These are phyloP conservation scores for Helicoverpa armigera DNA, from an alignment of 1,140 invertebrate species.

Conservation along the genomic window DNA sequence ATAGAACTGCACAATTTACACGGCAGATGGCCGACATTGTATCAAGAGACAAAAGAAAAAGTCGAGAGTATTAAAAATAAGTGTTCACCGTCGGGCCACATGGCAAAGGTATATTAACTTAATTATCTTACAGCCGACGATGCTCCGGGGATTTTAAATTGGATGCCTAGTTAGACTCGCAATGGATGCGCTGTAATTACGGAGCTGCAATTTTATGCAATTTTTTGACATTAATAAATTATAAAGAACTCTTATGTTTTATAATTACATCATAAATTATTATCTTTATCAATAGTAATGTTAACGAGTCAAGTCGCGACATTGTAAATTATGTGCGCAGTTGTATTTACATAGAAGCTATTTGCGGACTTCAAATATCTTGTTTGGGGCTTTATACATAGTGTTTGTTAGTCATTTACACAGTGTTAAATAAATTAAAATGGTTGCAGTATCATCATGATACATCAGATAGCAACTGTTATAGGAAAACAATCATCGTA, in stretches of 20 bases:
- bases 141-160: conserved; percentile 56
- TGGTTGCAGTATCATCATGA: neutral
- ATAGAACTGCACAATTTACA: conserved; percentile 65
- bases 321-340: conserved; percentile 22
- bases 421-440: neutral
- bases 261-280: conserved; percentile 31
- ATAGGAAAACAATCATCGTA: neutral
- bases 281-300: conserved; percentile 1
- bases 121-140: conserved; percentile 54
- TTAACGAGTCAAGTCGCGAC: neutral
- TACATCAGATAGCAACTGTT: too few relatives aligned
- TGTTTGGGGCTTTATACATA: neutral
- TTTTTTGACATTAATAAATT: conserved; percentile 53
- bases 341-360: neutral
- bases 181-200: conserved; percentile 60
- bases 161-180: conserved; percentile 58
- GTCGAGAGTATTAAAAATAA: conserved; percentile 58
- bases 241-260: neutral
- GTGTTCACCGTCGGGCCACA: conserved; percentile 50
- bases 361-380: neutral
- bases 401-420: neutral
- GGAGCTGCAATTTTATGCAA: conserved; percentile 56
- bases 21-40: conserved; percentile 69
- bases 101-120: conserved; percentile 58
- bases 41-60: conserved; percentile 61